Conservation (phyloP, 2,113 vertebrate genomes). For the Lipotes vexillifer region DNA sequence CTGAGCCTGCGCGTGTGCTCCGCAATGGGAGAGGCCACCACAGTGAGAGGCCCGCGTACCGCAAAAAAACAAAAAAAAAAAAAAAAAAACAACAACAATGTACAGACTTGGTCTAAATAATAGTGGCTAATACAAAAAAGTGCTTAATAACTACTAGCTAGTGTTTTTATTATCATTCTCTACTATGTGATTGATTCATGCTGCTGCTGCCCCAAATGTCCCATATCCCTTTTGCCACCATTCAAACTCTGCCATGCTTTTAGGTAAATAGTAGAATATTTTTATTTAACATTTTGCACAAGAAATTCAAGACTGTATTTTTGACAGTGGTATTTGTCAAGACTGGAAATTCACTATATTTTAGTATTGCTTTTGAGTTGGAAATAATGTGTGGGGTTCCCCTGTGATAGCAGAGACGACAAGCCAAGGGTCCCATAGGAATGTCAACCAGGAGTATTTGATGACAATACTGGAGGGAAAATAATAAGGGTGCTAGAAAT, state of each 20-base stretch:
- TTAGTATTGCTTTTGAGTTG: neutral
- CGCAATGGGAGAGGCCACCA: too few species aligned
- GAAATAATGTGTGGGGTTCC: neutral
- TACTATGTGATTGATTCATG: neutral
- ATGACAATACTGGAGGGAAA: neutral
- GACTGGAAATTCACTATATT: neutral
- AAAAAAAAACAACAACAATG: neutral
- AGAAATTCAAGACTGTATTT: constrained; percentile 1
- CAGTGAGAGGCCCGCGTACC: too few species aligned
- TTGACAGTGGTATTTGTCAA: neutral
- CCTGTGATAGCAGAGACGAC: neutral
- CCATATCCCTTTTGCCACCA: neutral
- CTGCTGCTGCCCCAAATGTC: neutral
- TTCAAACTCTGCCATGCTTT: neutral
- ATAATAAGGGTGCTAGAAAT: neutral
- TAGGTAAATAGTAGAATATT: neutral
- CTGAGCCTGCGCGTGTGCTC: too few species aligned
- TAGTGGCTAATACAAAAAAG: neutral
- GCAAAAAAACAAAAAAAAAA: too few species aligned
- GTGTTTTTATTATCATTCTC: neutral
- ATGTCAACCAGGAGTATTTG: neutral
- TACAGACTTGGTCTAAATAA: neutral
- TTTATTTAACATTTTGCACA: neutral
- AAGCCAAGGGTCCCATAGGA: neutral
- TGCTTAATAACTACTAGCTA: neutral